Evolutionary conservation across 2,888 invertebrate species (phyloP).

Genomic region (Euzophera pinguis): DNA sequence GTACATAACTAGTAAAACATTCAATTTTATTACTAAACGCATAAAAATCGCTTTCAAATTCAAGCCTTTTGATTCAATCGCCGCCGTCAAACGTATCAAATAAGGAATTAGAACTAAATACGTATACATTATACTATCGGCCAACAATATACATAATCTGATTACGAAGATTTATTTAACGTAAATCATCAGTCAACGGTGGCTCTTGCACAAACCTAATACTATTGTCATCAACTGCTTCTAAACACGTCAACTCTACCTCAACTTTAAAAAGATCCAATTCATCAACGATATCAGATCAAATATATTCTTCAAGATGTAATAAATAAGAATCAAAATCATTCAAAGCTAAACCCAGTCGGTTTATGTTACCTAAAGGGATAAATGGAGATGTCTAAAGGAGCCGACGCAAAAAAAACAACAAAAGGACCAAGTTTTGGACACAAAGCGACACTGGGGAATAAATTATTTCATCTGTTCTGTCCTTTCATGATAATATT

Average conservation of each 20-base stretch:
- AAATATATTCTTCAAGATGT: conserved; percentile 18
- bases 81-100: conserved; percentile 1
- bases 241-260: conserved; percentile 43
- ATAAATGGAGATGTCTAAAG: conserved; percentile 75
- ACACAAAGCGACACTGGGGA: conserved; percentile 76
- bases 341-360: conserved; percentile 32
- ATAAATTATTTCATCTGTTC: conserved; percentile 79
- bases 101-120: conserved; percentile 11
- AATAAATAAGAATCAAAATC: conserved; percentile 29
- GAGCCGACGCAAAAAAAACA: conserved; percentile 67
- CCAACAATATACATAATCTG: conserved; percentile 44
- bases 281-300: conserved; percentile 18
- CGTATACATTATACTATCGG: conserved; percentile 1
- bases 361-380: conserved; percentile 63
- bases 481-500: conserved; percentile 78
- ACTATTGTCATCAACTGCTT: conserved; percentile 70
- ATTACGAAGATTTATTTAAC: conserved; percentile 59
- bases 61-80: conserved; percentile 3
- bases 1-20: neutral
- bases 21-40: neutral
- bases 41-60: neutral
- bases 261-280: conserved; percentile 27
- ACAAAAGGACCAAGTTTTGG: conserved; percentile 73
- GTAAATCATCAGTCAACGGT: conserved; percentile 52
- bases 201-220: conserved; percentile 73